Conservation (phyloP, 2,888 invertebrate genomes). For the Mimachlamys varia region DNA sequence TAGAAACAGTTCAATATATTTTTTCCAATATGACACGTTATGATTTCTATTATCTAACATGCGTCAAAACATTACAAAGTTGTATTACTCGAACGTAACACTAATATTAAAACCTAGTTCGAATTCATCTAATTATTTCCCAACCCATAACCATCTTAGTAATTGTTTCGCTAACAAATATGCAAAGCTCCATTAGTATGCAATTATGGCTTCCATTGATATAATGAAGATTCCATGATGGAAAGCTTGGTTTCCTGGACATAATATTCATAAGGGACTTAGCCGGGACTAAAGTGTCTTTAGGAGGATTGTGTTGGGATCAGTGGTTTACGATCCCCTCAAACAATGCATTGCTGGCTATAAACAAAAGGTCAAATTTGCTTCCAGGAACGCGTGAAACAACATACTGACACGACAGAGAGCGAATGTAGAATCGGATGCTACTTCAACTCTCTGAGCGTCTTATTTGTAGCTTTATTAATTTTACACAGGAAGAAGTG, state of each 20-base stretch:
- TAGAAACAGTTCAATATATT: too few species aligned
- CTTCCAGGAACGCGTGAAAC: not conserved
- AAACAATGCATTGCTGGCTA: not conserved
- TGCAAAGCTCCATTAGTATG: conserved; percentile 1
- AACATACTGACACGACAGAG: not conserved
- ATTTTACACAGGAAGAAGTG: too few species aligned
- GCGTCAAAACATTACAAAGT: too few species aligned
- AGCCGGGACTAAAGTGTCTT: not conserved
- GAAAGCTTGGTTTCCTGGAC: not conserved
- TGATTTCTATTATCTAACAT: too few species aligned
- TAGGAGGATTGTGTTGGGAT: not conserved
- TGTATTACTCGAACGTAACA: too few species aligned
- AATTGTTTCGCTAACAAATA: not conserved
- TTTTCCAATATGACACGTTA: too few species aligned
- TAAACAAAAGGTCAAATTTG: not conserved
- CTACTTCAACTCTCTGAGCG: too few species aligned
- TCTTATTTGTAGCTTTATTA: too few species aligned
- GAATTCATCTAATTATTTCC: not conserved
- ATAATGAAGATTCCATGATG: not conserved
- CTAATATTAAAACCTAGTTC: too few species aligned
- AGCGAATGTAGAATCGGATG: not conserved
- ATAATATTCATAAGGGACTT: not conserved
- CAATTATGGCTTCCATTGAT: not conserved
- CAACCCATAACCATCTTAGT: not conserved
- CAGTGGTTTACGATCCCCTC: not conserved